phyloP scores from a whole-genome alignment of 2,797 vertebrate genomes.

The Falco biarmicus region DNA sequence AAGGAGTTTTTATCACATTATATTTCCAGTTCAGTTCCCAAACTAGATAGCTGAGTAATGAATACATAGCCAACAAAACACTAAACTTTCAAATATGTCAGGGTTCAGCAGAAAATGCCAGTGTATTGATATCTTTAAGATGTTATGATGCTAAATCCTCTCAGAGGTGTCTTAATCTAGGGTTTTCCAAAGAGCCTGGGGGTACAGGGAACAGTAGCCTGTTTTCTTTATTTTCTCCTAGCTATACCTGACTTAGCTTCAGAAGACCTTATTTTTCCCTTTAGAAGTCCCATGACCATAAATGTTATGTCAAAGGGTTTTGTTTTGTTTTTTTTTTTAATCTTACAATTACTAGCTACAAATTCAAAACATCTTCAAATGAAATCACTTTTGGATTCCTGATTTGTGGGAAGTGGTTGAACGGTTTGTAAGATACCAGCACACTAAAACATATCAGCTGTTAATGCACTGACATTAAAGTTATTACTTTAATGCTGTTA shows the following conservation, averaged over 20 bases:
- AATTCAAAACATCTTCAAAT: conserved; percentile 10
- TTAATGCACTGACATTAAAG: background rate
- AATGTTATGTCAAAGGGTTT: background rate
- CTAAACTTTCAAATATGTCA: background rate
- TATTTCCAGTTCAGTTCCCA: background rate
- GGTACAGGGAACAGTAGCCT: background rate
- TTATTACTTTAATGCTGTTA: background rate
- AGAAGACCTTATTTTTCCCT: background rate
- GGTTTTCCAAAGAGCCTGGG: background rate
- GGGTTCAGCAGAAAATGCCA: background rate
- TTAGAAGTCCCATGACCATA: background rate
- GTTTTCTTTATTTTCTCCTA: background rate
- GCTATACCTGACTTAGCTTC: background rate
- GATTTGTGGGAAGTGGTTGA: background rate
- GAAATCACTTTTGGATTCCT: background rate
- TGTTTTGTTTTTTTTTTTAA: background rate
- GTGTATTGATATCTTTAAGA: background rate
- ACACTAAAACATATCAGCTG: background rate
- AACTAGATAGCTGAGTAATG: background rate
- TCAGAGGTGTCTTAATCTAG: background rate
- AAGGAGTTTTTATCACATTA: background rate
- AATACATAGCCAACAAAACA: background rate
- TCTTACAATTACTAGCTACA: background rate
- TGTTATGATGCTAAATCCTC: background rate
- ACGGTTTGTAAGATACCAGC: background rate